Evolutionary conservation across 2,797 vertebrate genomes (phyloP), one percentile per base, ranked within the genome.

Genomic region (Adelosebastes latens): DNA sequence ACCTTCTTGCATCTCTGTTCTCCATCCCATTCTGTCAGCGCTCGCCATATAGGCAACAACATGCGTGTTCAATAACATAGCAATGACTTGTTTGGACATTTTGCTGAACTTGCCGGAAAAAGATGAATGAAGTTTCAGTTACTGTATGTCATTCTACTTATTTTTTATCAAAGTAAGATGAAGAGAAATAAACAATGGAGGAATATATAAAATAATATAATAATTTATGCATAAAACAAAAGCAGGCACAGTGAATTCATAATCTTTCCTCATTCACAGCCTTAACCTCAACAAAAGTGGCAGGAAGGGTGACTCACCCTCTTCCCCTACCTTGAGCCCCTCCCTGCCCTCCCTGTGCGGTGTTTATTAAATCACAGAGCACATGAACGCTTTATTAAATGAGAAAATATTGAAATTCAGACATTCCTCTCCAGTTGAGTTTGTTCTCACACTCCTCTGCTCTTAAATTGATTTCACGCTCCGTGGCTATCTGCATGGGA

Each of bases 401-500:
- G 77, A 88, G 80, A 86, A 93, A 93, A 91, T 88, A 89, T 89
- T 91, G 83, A 91, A 93, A 94, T 90, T 79, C 93, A 75, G 79
- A 91, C 84, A 85, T 91, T 93, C 84, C 76, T 87, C 89, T 90
- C 77, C 77, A 82, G 91, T 86, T 60, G 83, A 88, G 83, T 93
- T 92, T 93, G 84, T 90, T 91, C 91, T 91, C 88, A 81, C 87
- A 87, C 89, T 91, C 84, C 85, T 86, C 89, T 86, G 90, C 92
- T 88, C 81, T 90, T 88, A 93, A 93, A 94, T 90, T 93, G 93
- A 94, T 94, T 95, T 95, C 92, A 94, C 82, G 87, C 93, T 94
- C 84, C 39, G 76, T 80, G 87, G 85, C 88, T 90, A 92, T 94
- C 91, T 94, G 89, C 91, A 88, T 89, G 87, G 89, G 83, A 92